Percentiles rank a stretch among this genome's conserved stretches.
Evolutionary conservation across 2,888 invertebrate genomes (phyloP).

Genomic region (Ochropleura plecta): DNA sequence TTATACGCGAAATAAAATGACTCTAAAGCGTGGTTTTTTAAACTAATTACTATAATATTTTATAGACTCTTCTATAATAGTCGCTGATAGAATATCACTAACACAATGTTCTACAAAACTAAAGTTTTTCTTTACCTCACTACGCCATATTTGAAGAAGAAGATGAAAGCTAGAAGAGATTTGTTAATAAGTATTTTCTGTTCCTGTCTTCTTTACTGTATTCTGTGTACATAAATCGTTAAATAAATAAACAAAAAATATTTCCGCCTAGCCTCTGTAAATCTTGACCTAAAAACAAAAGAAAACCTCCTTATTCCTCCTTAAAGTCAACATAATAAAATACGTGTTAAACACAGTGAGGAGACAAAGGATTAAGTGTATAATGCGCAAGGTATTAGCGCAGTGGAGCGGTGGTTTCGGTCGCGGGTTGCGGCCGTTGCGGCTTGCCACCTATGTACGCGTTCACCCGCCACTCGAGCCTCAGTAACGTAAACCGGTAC

Average conservation of each 20-base stretch:
- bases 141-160: background rate
- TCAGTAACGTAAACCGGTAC: constrained; percentile 40
- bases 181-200: no score
- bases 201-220: no score
- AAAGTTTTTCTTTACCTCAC: background rate
- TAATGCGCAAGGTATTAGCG: constrained; percentile 83
- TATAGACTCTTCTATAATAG: background rate
- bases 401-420: constrained; percentile 81
- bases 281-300: constrained; percentile 51
- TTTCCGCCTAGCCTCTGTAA: no score
- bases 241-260: no score
- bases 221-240: no score
- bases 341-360: constrained; percentile 55
- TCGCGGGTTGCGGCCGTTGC: constrained; percentile 85
- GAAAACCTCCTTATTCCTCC: constrained; percentile 36
- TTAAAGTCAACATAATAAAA: constrained; percentile 55
- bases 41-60: background rate
- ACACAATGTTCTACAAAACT: no score
- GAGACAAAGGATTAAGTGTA: constrained; percentile 73
- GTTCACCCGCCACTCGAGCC: constrained; percentile 33
- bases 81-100: background rate
- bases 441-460: constrained; percentile 85
- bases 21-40: no score
- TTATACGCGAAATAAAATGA: no score
- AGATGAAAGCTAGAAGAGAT: no score